phyloP scores from a whole-genome alignment of 2,797 vertebrate species.

The Cyclura pinguis region DNA sequence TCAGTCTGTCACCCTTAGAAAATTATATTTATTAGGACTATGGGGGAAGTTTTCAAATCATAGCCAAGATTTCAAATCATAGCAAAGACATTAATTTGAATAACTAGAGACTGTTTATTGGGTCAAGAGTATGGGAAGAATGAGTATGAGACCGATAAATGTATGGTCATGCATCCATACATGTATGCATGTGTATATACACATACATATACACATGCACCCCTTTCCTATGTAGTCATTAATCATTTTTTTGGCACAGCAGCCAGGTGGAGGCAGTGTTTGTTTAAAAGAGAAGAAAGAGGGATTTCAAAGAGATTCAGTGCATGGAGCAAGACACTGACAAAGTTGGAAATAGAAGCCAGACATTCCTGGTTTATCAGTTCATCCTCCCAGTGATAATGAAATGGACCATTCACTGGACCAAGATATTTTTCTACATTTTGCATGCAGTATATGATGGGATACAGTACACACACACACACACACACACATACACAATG shows the following conservation, averaged over 20 bases:
- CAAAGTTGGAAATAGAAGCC: neutral
- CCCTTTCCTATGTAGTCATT: neutral
- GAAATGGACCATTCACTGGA: neutral
- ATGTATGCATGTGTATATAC: neutral
- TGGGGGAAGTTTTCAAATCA: neutral
- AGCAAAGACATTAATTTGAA: neutral
- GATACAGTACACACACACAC: too few relatives aligned
- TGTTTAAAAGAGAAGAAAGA: neutral
- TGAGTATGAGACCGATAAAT: neutral
- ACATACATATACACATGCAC: too few relatives aligned
- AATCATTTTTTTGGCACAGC: neutral
- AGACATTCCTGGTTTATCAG: neutral
- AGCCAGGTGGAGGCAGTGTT: slow-evolving; percentile 8
- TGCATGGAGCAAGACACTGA: neutral
- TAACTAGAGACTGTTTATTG: too few relatives aligned
- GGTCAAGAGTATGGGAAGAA: too few relatives aligned
- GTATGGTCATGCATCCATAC: neutral
- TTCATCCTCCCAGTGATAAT: neutral
- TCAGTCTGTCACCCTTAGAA: neutral
- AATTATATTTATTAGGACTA: neutral
- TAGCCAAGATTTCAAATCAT: neutral
- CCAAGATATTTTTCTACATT: neutral
- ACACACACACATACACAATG: too few relatives aligned
- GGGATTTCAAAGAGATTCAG: neutral
- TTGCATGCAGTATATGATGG: neutral